These are phyloP conservation scores for Coluber constrictor DNA, from an alignment of 2,797 vertebrate genomes.

Conservation along the genomic window DNA sequence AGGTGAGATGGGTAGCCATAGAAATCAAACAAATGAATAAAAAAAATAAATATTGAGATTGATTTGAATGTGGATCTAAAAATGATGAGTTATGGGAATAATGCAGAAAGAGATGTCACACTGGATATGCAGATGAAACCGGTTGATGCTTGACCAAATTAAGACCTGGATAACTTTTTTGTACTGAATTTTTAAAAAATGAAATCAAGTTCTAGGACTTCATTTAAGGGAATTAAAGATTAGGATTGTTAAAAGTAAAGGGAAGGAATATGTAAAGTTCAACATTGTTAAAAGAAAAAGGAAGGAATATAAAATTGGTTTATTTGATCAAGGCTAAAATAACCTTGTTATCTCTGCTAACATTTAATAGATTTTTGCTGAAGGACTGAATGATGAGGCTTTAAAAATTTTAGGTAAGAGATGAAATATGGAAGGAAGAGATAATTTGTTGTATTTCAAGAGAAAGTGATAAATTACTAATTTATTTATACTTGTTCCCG, in stretches of 20 bases:
- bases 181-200: not conserved
- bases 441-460: not conserved
- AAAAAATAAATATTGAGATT: not conserved
- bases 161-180: not conserved
- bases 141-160: not conserved
- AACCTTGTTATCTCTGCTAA: not conserved
- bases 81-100: not conserved
- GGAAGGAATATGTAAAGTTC: no score
- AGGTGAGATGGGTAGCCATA: not conserved
- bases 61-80: not conserved
- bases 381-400: not conserved
- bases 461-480: not conserved
- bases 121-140: not conserved
- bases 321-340: not conserved
- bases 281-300: not conserved
- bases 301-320: not conserved
- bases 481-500: not conserved
- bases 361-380: not conserved
- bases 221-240: not conserved
- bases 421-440: not conserved
- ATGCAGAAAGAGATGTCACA: not conserved
- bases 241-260: not conserved
- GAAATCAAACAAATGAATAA: not conserved
- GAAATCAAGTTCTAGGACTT: not conserved
- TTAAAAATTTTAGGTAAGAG: not conserved